phyloP scores from a whole-genome alignment of 1,140 invertebrate genomes.

The Nylanderia fulva region DNA sequence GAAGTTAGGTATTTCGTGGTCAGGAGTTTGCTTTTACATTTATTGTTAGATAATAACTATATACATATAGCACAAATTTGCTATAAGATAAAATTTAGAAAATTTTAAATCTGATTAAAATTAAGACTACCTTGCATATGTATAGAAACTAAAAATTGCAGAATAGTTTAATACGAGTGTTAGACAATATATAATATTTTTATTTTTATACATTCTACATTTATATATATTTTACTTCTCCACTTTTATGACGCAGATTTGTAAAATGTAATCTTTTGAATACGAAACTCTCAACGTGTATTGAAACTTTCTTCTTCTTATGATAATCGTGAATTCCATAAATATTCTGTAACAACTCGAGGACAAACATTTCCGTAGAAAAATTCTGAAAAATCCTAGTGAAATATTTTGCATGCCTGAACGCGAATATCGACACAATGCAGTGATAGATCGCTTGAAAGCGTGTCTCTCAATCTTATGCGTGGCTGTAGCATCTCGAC shows the following conservation, averaged over 20 bases:
- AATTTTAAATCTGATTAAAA: neutral
- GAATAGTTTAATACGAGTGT: neutral
- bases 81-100: neutral
- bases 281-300: neutral
- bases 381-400: neutral
- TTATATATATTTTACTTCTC: neutral
- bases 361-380: neutral
- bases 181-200: neutral
- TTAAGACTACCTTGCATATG: no score
- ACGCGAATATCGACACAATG: neutral
- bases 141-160: neutral
- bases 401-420: neutral
- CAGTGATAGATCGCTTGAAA: conserved; percentile 32
- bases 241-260: neutral
- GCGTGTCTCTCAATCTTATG: neutral
- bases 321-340: neutral
- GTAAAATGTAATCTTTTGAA: conserved; percentile 5
- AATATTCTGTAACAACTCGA: neutral
- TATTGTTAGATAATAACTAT: neutral
- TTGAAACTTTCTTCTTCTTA: neutral
- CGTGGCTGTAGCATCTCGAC: neutral
- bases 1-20: neutral
- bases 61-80: neutral
- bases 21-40: neutral
- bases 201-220: neutral